phyloP scores from a whole-genome alignment of 2,888 invertebrate species.

The Tipula confusa region DNA sequence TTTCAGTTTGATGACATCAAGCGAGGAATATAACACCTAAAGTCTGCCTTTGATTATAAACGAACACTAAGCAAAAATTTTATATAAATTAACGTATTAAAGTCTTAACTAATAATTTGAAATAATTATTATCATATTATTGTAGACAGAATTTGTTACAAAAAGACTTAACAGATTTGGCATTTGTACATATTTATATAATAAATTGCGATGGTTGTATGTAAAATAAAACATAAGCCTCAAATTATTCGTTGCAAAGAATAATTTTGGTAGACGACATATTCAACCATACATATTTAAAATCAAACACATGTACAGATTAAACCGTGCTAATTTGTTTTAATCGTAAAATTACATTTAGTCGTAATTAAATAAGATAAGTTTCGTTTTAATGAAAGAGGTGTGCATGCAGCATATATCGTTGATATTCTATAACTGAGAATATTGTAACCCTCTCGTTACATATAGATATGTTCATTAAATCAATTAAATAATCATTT shows the following conservation, averaged over 20 bases:
- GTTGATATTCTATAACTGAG: too few relatives aligned
- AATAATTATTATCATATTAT: not conserved
- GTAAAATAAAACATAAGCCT: not conserved
- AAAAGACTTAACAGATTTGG: not conserved
- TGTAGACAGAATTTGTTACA: not conserved
- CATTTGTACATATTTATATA: not conserved
- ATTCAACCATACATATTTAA: too few relatives aligned
- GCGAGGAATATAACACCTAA: not conserved
- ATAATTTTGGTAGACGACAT: not conserved
- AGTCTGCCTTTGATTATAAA: not conserved
- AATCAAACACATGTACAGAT: too few relatives aligned
- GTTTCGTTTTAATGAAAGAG: not conserved
- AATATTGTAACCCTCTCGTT: too few relatives aligned
- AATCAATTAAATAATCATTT: not conserved
- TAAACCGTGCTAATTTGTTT: too few relatives aligned
- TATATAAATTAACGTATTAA: not conserved
- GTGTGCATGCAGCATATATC: not conserved
- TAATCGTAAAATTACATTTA: too few relatives aligned
- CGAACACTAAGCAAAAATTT: not conserved
- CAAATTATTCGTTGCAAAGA: not conserved
- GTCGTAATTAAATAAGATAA: too few relatives aligned
- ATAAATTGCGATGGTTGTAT: not conserved
- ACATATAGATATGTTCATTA: not conserved
- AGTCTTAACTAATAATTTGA: not conserved
- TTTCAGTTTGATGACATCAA: not conserved